Base-by-base conservation (phyloP, 1,140 invertebrate species). In the Kradibia gibbosae region DNA sequence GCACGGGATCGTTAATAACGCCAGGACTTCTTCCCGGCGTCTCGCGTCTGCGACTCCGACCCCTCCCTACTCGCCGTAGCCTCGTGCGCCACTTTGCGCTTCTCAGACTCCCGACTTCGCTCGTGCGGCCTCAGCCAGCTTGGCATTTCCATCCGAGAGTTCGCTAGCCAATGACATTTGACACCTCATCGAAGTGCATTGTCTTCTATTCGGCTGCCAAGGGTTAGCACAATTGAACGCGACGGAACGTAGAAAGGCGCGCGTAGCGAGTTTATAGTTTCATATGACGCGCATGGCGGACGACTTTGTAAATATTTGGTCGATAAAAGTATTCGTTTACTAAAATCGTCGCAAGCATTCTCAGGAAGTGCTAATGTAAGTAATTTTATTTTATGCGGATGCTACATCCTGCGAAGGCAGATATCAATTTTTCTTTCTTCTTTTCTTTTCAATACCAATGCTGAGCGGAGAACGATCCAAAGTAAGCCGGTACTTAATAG, bases 1-100 rank as follows among this genome's bases (percentile, higher is more conserved):
- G 70, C 75, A 36, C 60, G 22, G 70, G 55, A 28, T 50, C 11
- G 57, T 65, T 80, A 71, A 80, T 80, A 74, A 80, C 70, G 65
- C 53, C 50, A n/a, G n/a, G 25, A 36, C 34, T 48, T 8, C 48
- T 34, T 20, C 7, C 36, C 34, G 34, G 11, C 15, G 7, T 39
- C 11, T 31, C 60, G 50, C 22, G 20, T 48, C 31, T 25, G 22
- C 17, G 50, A 28, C 45, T 11, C 50, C 22, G 22, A 45, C 22
- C 11, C 13, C 28, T 39, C 15, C 55, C 28, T 75, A 60, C 31
- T 55, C 8, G 34, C 28, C 25, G 31, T 28, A 36, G 34, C 20
- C 39, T 22, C 11, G 31, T 2, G 4, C 34, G 42, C 22, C 11
- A 25, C 17, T 5, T 11, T n/a, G 65, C 1, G 5, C 1, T 13